Percentiles rank a stretch among this genome's conserved stretches.
These are phyloP conservation scores for Bombyx huttoni DNA, from an alignment of 2,888 invertebrate species.

Conservation along the genomic window DNA sequence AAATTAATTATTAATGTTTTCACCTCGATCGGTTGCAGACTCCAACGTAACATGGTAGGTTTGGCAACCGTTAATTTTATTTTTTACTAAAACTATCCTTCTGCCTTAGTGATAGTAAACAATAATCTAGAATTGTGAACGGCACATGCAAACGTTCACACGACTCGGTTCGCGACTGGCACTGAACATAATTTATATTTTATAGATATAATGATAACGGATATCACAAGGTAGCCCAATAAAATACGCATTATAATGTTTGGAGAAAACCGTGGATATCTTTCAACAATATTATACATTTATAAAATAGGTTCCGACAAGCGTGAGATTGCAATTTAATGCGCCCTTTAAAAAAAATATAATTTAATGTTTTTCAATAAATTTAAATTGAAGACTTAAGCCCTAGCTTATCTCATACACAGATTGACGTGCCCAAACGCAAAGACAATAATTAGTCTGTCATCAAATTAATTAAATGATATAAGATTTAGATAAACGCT, in stretches of 20 bases:
- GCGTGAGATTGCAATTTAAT: neutral
- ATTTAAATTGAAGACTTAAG: too few relatives aligned
- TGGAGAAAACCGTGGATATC: neutral
- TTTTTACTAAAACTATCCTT: neutral
- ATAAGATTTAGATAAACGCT: too few relatives aligned
- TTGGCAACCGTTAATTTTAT: neutral
- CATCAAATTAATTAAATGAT: too few relatives aligned
- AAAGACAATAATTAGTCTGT: too few relatives aligned
- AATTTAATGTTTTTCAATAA: too few relatives aligned
- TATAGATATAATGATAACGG: slow-evolving; percentile 61
- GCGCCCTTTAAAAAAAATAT: too few relatives aligned
- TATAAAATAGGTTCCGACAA: neutral
- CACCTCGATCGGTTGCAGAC: slow-evolving; percentile 40
- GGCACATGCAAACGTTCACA: slow-evolving; percentile 34
- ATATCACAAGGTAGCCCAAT: slow-evolving; percentile 51
- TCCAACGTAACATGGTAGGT: slow-evolving; percentile 39
- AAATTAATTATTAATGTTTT: neutral
- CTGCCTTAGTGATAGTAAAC: neutral
- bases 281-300: neutral
- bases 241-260: slow-evolving; percentile 20
- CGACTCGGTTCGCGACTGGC: slow-evolving; percentile 36
- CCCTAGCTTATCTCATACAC: too few relatives aligned
- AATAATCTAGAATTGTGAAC: neutral
- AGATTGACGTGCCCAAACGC: too few relatives aligned
- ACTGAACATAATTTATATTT: slow-evolving; percentile 51